Base-by-base conservation (phyloP, 2,888 invertebrate species). In the Hololepta plana region DNA sequence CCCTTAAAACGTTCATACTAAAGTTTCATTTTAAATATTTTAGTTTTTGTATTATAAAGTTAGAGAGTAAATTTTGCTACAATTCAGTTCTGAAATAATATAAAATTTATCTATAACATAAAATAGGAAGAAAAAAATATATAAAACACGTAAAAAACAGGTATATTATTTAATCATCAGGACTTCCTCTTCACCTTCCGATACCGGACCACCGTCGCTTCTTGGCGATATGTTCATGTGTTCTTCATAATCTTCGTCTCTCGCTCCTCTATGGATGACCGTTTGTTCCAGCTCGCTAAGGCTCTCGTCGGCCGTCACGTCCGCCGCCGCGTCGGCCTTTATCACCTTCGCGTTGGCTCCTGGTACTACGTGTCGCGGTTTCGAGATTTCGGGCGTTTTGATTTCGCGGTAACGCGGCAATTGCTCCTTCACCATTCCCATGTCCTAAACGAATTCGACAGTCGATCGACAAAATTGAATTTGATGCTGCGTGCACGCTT, bases 171-270 rank as follows among this genome's bases (percentile, higher is more conserved):
- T 23, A 8, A 40, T 27, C 40, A 42, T 38, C 16, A 42, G 28
- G n/a, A 35, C 38, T n/a, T 37, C 33, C 24, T 42, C 40, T 11
- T 38, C 35, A 12, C 29, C 29, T 20, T 34, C 37, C 4, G 35
- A 38, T 4, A 40, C 30, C 2, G 38, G 36, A 15, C 36, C 37
- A 15, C 36, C 33, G n/a, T 36, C 38, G 16, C 40, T 42, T 12
- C 29, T 31, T 15, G 26, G 12, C 14, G 25, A 23, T 20, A 9
- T 23, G 4, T 4, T 16, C 12, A 19, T 28, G 7, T 15, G n/a
- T n/a, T 15, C 12, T 9, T 10, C 11, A 20, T 10, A 16, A 16
- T 15, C 15, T 9, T 21, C 9, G 4, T 21, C 21, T 9, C 5
- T 4, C 5, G 9, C 21, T 21, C 11, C 21, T 13, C 12, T 16